Percentiles rank a stretch among this genome's conserved stretches.
phyloP scores from a whole-genome alignment of 92 coral and sea anemone genomes.

The Umimayanthus chanpuru region DNA sequence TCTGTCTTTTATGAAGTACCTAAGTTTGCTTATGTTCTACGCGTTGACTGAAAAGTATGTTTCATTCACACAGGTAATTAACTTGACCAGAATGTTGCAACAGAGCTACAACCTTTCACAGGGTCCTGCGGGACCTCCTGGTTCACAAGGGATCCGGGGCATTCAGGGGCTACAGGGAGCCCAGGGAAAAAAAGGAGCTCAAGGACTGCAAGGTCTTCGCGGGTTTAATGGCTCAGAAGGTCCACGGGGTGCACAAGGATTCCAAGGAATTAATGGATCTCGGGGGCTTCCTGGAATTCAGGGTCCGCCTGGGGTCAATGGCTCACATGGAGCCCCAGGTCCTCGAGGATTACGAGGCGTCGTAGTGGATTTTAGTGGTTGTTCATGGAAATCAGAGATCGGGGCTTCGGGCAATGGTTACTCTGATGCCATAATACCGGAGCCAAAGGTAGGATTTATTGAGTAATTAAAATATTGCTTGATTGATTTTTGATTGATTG shows the following conservation, averaged over 20 bases:
- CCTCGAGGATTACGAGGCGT: slow-evolving; percentile 21
- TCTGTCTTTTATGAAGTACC: not conserved
- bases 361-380: not conserved
- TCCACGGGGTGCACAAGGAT: not conserved
- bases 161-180: not conserved
- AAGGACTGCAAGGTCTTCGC: not conserved
- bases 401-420: not conserved
- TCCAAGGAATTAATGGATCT: slow-evolving; percentile 8
- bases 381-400: not conserved
- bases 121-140: slow-evolving; percentile 16
- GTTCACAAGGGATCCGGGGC: slow-evolving; percentile 1
- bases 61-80: not conserved
- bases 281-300: slow-evolving; percentile 1
- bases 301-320: slow-evolving; percentile 34
- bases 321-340: slow-evolving; percentile 19
- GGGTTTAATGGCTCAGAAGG: slow-evolving; percentile 35
- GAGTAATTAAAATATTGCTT: too few relatives aligned
- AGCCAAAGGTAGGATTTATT: not conserved
- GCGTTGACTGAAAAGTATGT: not conserved
- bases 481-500: not conserved
- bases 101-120: slow-evolving; percentile 17
- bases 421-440: not conserved
- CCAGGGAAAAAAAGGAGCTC: not conserved
- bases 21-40: not conserved
- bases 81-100: not conserved